These are phyloP conservation scores for Epinephelus lanceolatus DNA, from an alignment of 2,113 vertebrate species.

Conservation along the genomic window DNA sequence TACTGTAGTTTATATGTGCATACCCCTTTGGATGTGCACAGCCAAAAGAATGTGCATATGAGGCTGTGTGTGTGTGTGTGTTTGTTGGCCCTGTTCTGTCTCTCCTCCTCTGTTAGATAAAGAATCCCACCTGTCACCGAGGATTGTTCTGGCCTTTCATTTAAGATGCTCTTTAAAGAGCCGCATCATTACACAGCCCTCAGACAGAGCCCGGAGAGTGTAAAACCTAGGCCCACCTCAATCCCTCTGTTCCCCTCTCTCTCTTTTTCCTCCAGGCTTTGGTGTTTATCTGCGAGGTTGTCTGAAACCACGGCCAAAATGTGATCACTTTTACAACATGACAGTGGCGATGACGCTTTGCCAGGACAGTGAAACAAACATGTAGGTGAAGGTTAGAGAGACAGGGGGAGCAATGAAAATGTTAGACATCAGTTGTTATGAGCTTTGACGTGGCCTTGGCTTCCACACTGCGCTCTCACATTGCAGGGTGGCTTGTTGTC, in stretches of 20 bases:
- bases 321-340: slow-evolving; percentile 70
- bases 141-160: slow-evolving; percentile 80
- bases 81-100: slow-evolving; percentile 63
- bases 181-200: slow-evolving; percentile 73
- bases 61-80: slow-evolving; percentile 30
- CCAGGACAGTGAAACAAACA: slow-evolving; percentile 67
- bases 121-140: slow-evolving; percentile 79
- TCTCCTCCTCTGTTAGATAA: slow-evolving; percentile 74
- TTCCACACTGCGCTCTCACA: slow-evolving; percentile 66
- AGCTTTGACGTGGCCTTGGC: slow-evolving; percentile 90
- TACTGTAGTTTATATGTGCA: slow-evolving; percentile 60
- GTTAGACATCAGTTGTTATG: slow-evolving; percentile 83
- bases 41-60: slow-evolving; percentile 33
- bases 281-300: slow-evolving; percentile 60
- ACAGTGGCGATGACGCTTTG: slow-evolving; percentile 52
- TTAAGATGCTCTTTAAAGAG: slow-evolving; percentile 76
- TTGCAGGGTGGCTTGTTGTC: slow-evolving; percentile 38
- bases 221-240: slow-evolving; percentile 68
- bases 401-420: slow-evolving; percentile 59
- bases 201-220: slow-evolving; percentile 68
- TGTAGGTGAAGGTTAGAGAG: slow-evolving; percentile 73
- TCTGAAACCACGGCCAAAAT: slow-evolving; percentile 62
- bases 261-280: slow-evolving; percentile 54
- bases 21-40: slow-evolving; percentile 43
- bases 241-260: slow-evolving; percentile 60